A percentile compares a stretch with the other conserved stretches of the same genome.
phyloP scores from a whole-genome alignment of 1,140 invertebrate species.

The Lasioglossum baleicum region DNA sequence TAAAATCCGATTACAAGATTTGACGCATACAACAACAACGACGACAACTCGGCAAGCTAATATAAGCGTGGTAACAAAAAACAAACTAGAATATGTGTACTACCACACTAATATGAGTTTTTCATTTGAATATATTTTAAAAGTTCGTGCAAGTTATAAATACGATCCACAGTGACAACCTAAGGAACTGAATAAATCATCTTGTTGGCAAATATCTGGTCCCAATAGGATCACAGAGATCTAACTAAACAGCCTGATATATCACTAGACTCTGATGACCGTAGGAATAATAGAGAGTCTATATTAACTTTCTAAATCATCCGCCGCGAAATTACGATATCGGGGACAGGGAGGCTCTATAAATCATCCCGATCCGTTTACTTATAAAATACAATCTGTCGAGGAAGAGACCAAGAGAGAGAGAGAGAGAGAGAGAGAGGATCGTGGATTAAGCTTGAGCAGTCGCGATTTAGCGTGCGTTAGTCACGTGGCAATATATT shows the following conservation, averaged over 20 bases:
- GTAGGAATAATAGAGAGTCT: background rate
- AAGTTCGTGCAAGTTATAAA: too few species aligned
- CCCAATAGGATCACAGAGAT: background rate
- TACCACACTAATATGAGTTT: too few species aligned
- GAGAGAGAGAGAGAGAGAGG: background rate
- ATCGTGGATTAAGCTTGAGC: conserved; percentile 38
- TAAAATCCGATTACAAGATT: too few species aligned
- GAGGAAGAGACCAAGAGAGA: background rate
- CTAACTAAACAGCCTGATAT: background rate
- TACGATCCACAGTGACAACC: too few species aligned
- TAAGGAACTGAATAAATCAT: too few species aligned
- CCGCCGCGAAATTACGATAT: background rate
- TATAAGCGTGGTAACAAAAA: too few species aligned
- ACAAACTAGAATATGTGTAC: too few species aligned
- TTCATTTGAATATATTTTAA: too few species aligned
- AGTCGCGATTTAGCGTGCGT: conserved; percentile 56
- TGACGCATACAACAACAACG: too few species aligned
- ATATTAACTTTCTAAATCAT: conserved; percentile 12
- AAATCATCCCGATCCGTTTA: conserved; percentile 56
- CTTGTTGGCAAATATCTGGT: too few species aligned
- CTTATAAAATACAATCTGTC: conserved; percentile 66
- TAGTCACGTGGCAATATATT: conserved; percentile 64
- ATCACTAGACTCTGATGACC: background rate
- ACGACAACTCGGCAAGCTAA: too few species aligned
- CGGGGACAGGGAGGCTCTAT: conserved; percentile 5